phyloP scores from a whole-genome alignment of 1,140 invertebrate genomes.

The Drosophila teissieri region DNA sequence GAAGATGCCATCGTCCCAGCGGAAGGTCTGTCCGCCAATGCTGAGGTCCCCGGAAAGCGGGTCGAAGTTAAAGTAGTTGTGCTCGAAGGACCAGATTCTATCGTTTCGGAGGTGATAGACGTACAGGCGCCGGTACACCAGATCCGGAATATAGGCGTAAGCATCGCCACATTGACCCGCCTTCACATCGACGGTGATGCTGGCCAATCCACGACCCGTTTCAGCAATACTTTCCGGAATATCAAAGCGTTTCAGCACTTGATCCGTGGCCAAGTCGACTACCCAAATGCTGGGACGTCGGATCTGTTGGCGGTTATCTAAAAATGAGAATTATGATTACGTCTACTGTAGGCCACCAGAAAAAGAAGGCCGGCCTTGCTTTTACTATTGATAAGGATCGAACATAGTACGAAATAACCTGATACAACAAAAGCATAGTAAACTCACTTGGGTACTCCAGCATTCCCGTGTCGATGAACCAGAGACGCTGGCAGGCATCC shows the following conservation, averaged over 20 bases:
- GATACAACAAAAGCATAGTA: neutral
- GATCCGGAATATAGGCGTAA: slow-evolving; percentile 90
- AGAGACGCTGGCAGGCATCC: slow-evolving; percentile 89
- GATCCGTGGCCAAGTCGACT: slow-evolving; percentile 88
- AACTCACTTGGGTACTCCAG: slow-evolving; percentile 75
- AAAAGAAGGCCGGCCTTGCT: neutral
- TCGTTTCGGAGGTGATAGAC: slow-evolving; percentile 87
- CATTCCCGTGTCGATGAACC: slow-evolving; percentile 90
- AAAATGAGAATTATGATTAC: slow-evolving; percentile 15
- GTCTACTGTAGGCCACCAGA: neutral
- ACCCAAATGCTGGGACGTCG: slow-evolving; percentile 88
- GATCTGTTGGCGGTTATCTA: slow-evolving; percentile 86
- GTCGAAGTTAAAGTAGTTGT: slow-evolving; percentile 91
- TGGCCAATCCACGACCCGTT: slow-evolving; percentile 86
- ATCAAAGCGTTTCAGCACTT: slow-evolving; percentile 64
- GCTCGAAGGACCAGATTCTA: slow-evolving; percentile 89
- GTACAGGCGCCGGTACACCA: slow-evolving; percentile 88
- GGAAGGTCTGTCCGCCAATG: slow-evolving; percentile 88
- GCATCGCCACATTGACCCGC: slow-evolving; percentile 87
- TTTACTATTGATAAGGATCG: too few species aligned
- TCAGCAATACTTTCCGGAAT: slow-evolving; percentile 74
- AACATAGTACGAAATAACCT: neutral
- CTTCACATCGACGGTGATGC: slow-evolving; percentile 88
- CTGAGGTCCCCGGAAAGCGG: slow-evolving; percentile 89
- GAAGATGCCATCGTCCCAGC: slow-evolving; percentile 91